These are phyloP conservation scores for Pachyramphus minor DNA, from an alignment of 2,113 vertebrate species.

Conservation along the genomic window DNA sequence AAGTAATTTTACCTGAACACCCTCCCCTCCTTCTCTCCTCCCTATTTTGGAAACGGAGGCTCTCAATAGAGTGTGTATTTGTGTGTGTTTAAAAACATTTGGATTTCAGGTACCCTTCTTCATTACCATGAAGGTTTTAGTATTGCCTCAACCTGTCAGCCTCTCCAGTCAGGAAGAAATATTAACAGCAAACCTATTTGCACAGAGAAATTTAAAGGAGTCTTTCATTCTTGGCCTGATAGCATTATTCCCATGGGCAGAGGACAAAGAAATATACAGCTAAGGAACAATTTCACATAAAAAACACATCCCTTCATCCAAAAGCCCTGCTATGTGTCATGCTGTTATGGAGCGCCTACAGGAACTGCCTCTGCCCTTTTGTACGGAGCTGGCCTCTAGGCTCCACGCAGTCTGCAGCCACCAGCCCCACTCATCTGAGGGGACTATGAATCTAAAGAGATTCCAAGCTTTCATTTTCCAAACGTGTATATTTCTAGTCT, in stretches of 20 bases:
- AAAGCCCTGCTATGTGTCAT: constrained; percentile 35
- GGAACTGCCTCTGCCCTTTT: constrained; percentile 69
- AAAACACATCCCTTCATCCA: constrained; percentile 39
- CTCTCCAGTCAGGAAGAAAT: constrained; percentile 11
- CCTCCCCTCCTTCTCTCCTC: fast-evolving
- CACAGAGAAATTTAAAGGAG: constrained; percentile 32
- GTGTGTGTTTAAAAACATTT: not conserved
- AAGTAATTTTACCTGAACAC: not conserved
- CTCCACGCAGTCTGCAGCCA: constrained; percentile 59
- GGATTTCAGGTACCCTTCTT: constrained; percentile 10
- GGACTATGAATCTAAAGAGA: not conserved
- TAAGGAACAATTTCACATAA: constrained; percentile 41
- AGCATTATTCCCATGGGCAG: constrained; percentile 28
- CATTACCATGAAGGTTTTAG: constrained; percentile 9
- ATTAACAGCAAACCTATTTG: constrained; percentile 15
- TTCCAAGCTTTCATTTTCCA: not conserved
- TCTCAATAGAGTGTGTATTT: not conserved
- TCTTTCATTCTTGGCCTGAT: constrained; percentile 24
- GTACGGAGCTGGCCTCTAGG: constrained; percentile 59
- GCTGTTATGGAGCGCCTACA: constrained; percentile 18
- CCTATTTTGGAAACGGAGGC: not conserved
- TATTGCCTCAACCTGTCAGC: constrained; percentile 34
- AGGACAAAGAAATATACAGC: constrained; percentile 50
- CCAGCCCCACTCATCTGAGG: not conserved
- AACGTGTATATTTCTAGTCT: not conserved